Evolutionary conservation across 2,797 vertebrate species (phyloP).

Genomic region (Melopsittacus undulatus): DNA sequence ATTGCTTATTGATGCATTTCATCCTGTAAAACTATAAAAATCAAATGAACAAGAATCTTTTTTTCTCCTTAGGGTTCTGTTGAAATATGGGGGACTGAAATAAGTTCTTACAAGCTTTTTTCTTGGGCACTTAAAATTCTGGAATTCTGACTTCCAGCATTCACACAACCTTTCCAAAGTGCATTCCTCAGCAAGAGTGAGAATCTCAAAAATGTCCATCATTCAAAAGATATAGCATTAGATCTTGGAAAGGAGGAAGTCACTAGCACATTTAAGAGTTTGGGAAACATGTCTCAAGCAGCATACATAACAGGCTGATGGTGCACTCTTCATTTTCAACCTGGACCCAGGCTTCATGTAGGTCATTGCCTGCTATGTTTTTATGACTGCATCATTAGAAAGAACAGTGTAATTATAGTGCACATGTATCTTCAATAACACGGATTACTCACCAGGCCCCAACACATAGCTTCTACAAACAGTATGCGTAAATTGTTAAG

Average conservation of each 20-base stretch:
- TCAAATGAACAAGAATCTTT: background rate
- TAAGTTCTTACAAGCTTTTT: background rate
- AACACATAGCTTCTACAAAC: background rate
- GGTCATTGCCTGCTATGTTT: background rate
- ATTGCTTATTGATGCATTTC: background rate
- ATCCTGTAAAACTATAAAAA: background rate
- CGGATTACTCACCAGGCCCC: background rate
- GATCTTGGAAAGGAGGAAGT: background rate
- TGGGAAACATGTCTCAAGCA: background rate
- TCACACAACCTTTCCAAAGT: background rate
- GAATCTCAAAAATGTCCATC: background rate
- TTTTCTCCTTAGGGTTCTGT: background rate
- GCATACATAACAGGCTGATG: background rate
- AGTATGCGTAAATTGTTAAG: background rate
- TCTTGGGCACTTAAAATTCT: background rate
- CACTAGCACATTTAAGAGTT: background rate
- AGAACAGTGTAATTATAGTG: background rate
- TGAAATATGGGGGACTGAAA: fast-evolving
- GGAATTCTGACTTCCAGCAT: background rate
- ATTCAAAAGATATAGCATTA: background rate
- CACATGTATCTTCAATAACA: background rate
- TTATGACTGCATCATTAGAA: background rate
- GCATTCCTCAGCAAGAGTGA: fast-evolving
- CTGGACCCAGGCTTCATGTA: background rate
- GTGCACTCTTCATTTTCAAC: background rate